A percentile compares a stretch with the other conserved stretches of the same genome.
These are phyloP conservation scores for Ips typographus DNA, from an alignment of 1,140 invertebrate genomes.

Conservation along the genomic window DNA sequence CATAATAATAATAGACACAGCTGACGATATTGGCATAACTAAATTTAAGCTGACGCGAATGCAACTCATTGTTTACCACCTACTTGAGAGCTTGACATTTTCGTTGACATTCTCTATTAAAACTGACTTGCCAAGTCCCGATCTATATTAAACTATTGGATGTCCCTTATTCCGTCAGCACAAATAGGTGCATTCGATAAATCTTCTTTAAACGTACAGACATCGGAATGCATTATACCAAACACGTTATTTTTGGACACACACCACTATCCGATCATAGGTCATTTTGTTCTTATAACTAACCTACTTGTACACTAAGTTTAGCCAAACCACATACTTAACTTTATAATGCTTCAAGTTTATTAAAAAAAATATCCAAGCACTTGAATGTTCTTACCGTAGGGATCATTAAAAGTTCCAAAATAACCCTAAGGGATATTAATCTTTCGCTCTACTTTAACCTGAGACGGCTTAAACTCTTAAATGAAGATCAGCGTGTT, in stretches of 20 bases:
- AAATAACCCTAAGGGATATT: constrained; percentile 23
- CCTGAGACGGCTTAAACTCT: constrained; percentile 2
- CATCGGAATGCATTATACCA: constrained; percentile 18
- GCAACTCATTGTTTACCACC: constrained; percentile 25
- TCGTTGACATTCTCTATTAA: constrained; percentile 22
- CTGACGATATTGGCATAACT: constrained; percentile 10
- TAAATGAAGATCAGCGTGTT: constrained; percentile 7
- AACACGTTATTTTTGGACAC: constrained; percentile 11
- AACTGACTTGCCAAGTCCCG: constrained; percentile 15
- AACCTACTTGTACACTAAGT: too few relatives aligned
- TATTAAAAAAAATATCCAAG: constrained; percentile 10
- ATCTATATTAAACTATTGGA: constrained; percentile 19
- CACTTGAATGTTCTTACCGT: constrained; percentile 5
- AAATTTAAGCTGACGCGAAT: constrained; percentile 8
- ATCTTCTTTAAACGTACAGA: constrained; percentile 15
- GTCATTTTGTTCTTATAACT: too few relatives aligned
- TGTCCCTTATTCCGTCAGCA: constrained; percentile 5
- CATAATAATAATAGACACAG: constrained; percentile 14
- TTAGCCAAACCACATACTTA: too few relatives aligned
- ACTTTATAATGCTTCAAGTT: too few relatives aligned
- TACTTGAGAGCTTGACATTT: constrained; percentile 25
- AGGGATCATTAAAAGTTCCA: constrained; percentile 14
- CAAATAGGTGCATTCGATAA: constrained; percentile 16
- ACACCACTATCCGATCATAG: background rate
- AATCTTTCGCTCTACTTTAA: constrained; percentile 15